Percentiles rank a stretch among this genome's conserved stretches.
phyloP scores from a whole-genome alignment of 1,140 invertebrate genomes.

The Steinernema feltiae region DNA sequence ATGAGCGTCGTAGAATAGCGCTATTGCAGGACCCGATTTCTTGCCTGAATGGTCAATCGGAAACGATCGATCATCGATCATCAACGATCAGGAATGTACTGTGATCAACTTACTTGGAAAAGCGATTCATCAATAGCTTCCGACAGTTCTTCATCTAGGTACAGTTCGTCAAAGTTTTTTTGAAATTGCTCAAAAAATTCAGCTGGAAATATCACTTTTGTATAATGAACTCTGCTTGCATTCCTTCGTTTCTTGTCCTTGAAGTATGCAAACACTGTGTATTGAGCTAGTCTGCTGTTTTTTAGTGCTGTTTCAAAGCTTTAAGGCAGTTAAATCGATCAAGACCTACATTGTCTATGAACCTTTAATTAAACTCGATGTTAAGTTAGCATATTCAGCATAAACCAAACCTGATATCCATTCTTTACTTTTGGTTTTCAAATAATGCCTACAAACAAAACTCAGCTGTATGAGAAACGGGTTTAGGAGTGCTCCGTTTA shows the following conservation, averaged over 20 bases:
- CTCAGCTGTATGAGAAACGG: slow-evolving; percentile 9
- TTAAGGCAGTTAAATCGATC: not conserved
- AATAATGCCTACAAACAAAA: not conserved
- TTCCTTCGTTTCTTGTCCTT: not conserved
- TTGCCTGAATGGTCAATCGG: too few species aligned
- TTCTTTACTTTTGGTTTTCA: not conserved
- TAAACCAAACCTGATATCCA: not conserved
- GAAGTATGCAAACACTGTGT: not conserved
- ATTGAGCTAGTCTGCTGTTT: not conserved
- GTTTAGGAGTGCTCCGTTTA: slow-evolving; percentile 7
- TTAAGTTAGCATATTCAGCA: not conserved
- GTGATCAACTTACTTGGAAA: too few species aligned
- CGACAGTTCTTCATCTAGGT: not conserved
- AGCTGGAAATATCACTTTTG: not conserved
- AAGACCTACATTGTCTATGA: not conserved
- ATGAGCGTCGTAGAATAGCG: too few species aligned
- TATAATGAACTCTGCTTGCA: not conserved
- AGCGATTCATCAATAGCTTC: not conserved
- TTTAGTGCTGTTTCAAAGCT: not conserved
- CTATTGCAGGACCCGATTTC: too few species aligned
- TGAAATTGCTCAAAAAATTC: not conserved
- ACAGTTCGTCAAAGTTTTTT: not conserved
- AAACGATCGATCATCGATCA: too few species aligned
- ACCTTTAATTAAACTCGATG: not conserved
- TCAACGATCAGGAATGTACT: too few species aligned